Percentiles rank a stretch among this genome's conserved stretches.
These are phyloP conservation scores for Phymorhynchus buccinoides DNA, from an alignment of 1,140 invertebrate species.

Conservation along the genomic window DNA sequence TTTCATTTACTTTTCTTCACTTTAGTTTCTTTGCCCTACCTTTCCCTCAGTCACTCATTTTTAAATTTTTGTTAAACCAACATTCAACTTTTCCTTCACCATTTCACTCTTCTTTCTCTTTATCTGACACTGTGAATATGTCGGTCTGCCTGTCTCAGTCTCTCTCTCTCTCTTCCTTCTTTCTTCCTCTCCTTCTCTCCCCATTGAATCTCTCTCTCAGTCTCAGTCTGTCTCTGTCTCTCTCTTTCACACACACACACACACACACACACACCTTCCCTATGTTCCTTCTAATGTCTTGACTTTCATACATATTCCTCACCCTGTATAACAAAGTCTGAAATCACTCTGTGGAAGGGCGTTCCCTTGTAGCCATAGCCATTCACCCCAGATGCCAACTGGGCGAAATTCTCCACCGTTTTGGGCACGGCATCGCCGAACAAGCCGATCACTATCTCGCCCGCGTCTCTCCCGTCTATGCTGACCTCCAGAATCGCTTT, in stretches of 20 bases:
- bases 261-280: not conserved
- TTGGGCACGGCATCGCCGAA: constrained; percentile 68
- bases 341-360: constrained; percentile 69
- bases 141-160: no score
- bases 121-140: no score
- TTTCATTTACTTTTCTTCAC: no score
- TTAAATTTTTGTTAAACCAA: no score
- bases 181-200: no score
- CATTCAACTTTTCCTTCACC: no score
- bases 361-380: constrained; percentile 67
- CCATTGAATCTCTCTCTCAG: not conserved
- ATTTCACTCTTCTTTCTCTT: no score
- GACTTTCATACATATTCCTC: not conserved
- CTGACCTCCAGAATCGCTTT: constrained; percentile 65
- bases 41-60: no score
- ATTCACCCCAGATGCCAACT: constrained; percentile 50
- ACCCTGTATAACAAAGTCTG: constrained; percentile 72
- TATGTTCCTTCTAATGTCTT: not conserved
- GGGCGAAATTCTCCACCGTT: constrained; percentile 66
- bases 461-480: constrained; percentile 57
- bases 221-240: not conserved
- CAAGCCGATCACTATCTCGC: constrained; percentile 67
- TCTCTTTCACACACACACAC: not conserved
- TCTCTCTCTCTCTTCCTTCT: no score
- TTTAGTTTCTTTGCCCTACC: no score